Evolutionary conservation across 2,113 vertebrate species (phyloP), one percentile per base, ranked within the genome.

Genomic region (Nycticorax nycticorax): DNA sequence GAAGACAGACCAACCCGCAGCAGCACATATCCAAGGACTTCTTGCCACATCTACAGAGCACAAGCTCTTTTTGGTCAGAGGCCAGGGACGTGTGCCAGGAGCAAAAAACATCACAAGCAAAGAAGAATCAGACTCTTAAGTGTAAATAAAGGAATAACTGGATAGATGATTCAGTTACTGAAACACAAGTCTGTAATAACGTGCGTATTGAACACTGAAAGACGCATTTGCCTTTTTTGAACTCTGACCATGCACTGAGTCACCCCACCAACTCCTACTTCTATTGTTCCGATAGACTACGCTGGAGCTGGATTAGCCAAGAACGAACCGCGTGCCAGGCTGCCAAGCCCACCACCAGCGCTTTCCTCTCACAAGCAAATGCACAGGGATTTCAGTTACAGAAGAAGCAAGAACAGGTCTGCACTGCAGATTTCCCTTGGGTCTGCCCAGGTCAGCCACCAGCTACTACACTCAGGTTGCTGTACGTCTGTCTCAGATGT

Each of bases 1-100:
- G 74, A 73, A 80, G 53, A 60, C 52, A 79, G 77, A 77, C 56
- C 78, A 67, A 23, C 78, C 30, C 50, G 1, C 66, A 86, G 96
- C 8, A 88, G 74, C 69, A 41, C 67, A 77, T 8, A 89, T 27
- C 88, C 86, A 86, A 92, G 93, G 92, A 90, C 89, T 96, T 85
- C 76, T 89, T 86, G 96, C 93, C 93, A 97, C 96, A 97, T 96
- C 75, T 47, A 86, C 87, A 87, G 66, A 92, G 71, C 66, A 86
- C 80, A 80, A 85, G 74, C 64, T 88, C 86, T 23, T 90, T 43
- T 37, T 96, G 96, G 93, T 84, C 63, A 55, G 75, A 52, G 77
- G 95, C 96, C 97, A 97, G 82, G 93, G 89, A 72, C 1, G 5
- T 4, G n/a, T 55, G 96, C 96, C 97, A 97, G 95, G 45, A 93